A percentile compares a stretch with the other conserved stretches of the same genome.
Evolutionary conservation across 2,888 invertebrate genomes (phyloP).

Genomic region (Crocallis elinguaria): DNA sequence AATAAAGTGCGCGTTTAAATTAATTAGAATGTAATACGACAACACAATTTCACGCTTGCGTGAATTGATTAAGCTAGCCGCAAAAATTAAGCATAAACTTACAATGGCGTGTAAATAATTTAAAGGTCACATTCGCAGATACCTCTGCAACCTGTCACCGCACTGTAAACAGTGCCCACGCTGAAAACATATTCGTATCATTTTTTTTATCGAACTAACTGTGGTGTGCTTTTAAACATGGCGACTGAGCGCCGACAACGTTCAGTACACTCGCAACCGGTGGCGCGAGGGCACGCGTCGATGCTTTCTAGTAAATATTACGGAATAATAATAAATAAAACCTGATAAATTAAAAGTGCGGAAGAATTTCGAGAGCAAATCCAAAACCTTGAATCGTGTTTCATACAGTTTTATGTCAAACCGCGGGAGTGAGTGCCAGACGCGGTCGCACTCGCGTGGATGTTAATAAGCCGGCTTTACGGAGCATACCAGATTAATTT

Average conservation of each 20-base stretch:
- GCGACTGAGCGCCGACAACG: conserved; percentile 58
- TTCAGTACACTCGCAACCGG: conserved; percentile 63
- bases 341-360: conserved; percentile 43
- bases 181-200: conserved; percentile 58
- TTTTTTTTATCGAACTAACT: conserved; percentile 65
- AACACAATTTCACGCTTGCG: background rate
- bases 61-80: background rate
- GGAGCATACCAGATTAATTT: conserved; percentile 57
- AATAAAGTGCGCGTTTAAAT: no score
- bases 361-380: conserved; percentile 37
- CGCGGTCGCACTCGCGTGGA: conserved; percentile 60
- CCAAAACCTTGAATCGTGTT: conserved; percentile 41
- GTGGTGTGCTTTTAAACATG: conserved; percentile 76
- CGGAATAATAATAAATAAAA: conserved; percentile 47
- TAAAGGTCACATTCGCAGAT: conserved; percentile 23
- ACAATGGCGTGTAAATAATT: conserved; percentile 4
- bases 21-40: no score
- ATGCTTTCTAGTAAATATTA: conserved; percentile 46
- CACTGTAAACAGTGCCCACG: conserved; percentile 41
- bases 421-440: conserved; percentile 60
- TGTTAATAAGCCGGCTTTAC: conserved; percentile 66
- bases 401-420: conserved; percentile 44
- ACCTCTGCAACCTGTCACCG: conserved; percentile 18
- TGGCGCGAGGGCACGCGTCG: conserved; percentile 66
- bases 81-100: background rate